Evolutionary conservation across 2,888 invertebrate species (phyloP).

Genomic region (Pasiphila rectangulata): DNA sequence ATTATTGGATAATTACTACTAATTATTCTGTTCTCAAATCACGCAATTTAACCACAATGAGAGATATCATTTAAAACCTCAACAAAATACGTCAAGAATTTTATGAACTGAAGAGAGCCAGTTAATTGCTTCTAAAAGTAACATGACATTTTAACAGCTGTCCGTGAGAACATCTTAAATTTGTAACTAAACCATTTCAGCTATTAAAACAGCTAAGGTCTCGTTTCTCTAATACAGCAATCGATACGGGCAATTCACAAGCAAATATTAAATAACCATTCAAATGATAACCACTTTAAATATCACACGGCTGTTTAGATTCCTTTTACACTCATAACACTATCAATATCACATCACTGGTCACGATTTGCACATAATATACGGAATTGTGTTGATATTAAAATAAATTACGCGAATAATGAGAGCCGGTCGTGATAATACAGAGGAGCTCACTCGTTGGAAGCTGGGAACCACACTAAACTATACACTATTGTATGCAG

Average conservation of each 20-base stretch:
- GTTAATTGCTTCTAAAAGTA: slow-evolving; percentile 41
- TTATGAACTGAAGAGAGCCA: slow-evolving; percentile 35
- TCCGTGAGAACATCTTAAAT: slow-evolving; percentile 51
- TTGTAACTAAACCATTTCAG: slow-evolving; percentile 42
- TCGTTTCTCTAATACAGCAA: slow-evolving; percentile 17
- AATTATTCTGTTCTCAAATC: slow-evolving; percentile 8
- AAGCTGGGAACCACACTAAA: slow-evolving; percentile 73
- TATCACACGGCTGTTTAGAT: slow-evolving; percentile 22
- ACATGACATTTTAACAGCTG: slow-evolving; percentile 31
- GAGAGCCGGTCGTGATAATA: slow-evolving; percentile 40
- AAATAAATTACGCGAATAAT: slow-evolving; percentile 26
- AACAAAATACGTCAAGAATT: slow-evolving; percentile 19
- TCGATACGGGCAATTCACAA: slow-evolving; percentile 34
- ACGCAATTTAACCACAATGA: slow-evolving; percentile 10
- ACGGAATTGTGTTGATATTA: slow-evolving; percentile 4
- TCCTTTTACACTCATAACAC: slow-evolving; percentile 26
- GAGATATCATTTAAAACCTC: slow-evolving; percentile 13
- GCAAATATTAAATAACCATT: slow-evolving; percentile 24
- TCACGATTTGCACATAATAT: slow-evolving; percentile 33
- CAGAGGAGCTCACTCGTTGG: slow-evolving; percentile 68
- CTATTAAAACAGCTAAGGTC: slow-evolving; percentile 54
- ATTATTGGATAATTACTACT: slow-evolving; percentile 10
- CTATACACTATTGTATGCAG: slow-evolving; percentile 79
- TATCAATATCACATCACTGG: slow-evolving; percentile 42
- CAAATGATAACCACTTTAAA: slow-evolving; percentile 27